phyloP scores from a whole-genome alignment of 2,113 vertebrate species.

The Nyctereutes procyonoides region DNA sequence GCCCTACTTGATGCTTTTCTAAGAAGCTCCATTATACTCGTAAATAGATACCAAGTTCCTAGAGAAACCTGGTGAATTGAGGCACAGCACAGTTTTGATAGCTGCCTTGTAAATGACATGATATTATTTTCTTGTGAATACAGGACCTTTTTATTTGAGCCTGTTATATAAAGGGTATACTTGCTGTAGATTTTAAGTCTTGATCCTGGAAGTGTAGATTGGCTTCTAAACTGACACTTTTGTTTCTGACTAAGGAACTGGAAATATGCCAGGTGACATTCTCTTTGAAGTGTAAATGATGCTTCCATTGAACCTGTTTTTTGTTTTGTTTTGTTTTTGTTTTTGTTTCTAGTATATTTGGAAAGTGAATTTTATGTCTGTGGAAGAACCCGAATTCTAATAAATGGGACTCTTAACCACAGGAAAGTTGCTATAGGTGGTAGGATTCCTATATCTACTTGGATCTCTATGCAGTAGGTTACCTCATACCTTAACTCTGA shows the following conservation, averaged over 20 bases:
- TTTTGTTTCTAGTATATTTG: background rate
- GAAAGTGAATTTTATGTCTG: background rate
- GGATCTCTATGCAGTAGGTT: background rate
- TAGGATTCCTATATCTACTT: background rate
- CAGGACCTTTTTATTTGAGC: background rate
- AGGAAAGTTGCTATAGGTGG: background rate
- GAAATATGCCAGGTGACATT: slow-evolving; percentile 1
- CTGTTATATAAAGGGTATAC: background rate
- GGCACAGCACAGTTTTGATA: background rate
- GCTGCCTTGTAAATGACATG: background rate
- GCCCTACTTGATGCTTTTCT: background rate
- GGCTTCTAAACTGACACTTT: slow-evolving; percentile 4
- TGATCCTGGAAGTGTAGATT: background rate
- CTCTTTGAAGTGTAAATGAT: slow-evolving; percentile 42
- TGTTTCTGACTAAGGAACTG: background rate
- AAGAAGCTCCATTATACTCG: background rate
- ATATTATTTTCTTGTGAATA: background rate
- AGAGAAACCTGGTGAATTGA: background rate
- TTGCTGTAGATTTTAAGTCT: background rate
- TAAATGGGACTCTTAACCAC: background rate
- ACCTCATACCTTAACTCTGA: background rate
- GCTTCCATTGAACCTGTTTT: background rate
- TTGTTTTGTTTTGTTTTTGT: background rate
- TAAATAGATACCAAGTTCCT: slow-evolving; percentile 52
- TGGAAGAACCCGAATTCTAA: slow-evolving; percentile 13